Evolutionary conservation across 2,888 invertebrate species (phyloP), one percentile per base, ranked within the genome.

Genomic region (Anarsia innoxiella): DNA sequence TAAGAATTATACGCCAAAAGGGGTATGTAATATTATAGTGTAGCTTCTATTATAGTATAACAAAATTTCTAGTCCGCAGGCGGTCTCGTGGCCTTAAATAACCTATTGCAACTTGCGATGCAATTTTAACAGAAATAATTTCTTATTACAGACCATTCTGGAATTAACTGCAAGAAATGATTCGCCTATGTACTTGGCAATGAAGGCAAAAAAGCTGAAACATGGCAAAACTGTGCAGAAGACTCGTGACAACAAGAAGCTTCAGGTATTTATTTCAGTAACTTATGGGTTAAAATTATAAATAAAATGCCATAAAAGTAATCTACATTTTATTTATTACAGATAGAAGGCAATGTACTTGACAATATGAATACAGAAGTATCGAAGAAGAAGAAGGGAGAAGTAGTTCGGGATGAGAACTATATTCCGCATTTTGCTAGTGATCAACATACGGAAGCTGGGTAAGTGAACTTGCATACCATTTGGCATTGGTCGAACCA

Each of bases 351-450:
- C 8, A 36, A 80, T 51, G 45, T 66, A 54, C 66, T 67, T 9
- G 55, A 51, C 31, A 31, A 30, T n/a, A 6, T 26, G 44, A 35
- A 31, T 3, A 6, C 23, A 31, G 12, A 23, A 12, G 6, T 6
- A 31, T 12, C 16, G 48, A 27, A 82, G 40, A 89, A 88, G 53
- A 86, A 80, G 49, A 88, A 87, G 52, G 89, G 79, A 43, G 70
- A 78, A 27, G 79, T 73, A 27, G 78, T 77, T 2, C 93, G 95
- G 41, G 90, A 91, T 42, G 94, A 96, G 53, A 91, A 95, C 75
- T 98, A 92, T 66, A 91, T 98, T 49, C 92, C 94, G 2, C 96
- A 97, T 68, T 85, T 88, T 41, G 93, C 97, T 0, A 87, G 89
- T 25, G 96, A 97, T 70, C 91, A 90, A 60, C 92, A 94, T 51